Conservation (phyloP, 1,140 invertebrate species). For the Pseudomyrmex gracilis region DNA sequence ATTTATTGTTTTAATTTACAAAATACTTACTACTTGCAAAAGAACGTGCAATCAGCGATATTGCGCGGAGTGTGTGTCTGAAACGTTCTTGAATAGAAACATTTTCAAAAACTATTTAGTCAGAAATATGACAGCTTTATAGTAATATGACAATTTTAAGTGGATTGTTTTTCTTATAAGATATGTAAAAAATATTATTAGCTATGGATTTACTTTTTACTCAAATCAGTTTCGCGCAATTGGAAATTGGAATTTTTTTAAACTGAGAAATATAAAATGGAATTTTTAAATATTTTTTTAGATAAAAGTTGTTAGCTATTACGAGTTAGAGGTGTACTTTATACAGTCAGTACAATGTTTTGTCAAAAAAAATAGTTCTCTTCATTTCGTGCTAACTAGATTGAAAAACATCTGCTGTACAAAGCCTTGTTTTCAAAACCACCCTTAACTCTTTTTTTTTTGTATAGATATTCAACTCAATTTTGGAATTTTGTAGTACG, state of each 20-base stretch:
- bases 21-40: slow-evolving; percentile 25
- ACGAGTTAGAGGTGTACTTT: background rate
- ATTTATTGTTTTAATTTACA: slow-evolving; percentile 60
- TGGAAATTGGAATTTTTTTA: background rate
- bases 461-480: background rate
- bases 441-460: background rate
- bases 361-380: slow-evolving; percentile 24
- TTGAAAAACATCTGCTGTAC: slow-evolving; percentile 7
- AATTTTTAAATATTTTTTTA: slow-evolving; percentile 5
- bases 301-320: slow-evolving; percentile 9
- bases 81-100: slow-evolving; percentile 13
- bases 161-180: background rate
- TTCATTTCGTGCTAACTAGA: slow-evolving; percentile 27
- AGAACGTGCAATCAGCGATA: background rate
- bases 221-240: background rate
- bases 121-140: too few relatives aligned
- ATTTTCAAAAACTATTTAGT: background rate
- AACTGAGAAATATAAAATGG: too few relatives aligned
- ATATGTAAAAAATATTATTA: background rate
- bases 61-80: background rate
- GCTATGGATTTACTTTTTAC: too few relatives aligned
- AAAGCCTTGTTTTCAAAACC: slow-evolving; percentile 22
- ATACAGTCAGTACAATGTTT: slow-evolving; percentile 18
- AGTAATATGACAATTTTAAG: too few relatives aligned
- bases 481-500: background rate